Percentiles rank a stretch among this genome's conserved stretches.
Evolutionary conservation across 2,888 invertebrate species (phyloP).

Genomic region (Micropterix aruncella): DNA sequence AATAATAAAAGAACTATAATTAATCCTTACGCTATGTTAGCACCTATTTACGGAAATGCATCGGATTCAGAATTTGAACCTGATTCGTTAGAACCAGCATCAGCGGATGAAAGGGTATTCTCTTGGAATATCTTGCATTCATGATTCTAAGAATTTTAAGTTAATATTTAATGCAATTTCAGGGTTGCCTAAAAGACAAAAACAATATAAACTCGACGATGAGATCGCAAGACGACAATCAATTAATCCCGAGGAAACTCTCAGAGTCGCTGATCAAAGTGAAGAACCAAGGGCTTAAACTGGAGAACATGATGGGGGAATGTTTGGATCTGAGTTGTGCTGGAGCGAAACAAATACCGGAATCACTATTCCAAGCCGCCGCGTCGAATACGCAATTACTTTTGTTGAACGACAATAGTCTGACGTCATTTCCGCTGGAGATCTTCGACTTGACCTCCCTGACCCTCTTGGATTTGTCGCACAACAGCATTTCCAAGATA

Average conservation of each 20-base stretch:
- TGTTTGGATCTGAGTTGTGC: constrained; percentile 6
- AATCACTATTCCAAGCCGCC: constrained; percentile 2
- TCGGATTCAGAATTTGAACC: neutral
- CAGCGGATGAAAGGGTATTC: neutral
- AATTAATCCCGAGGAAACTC: neutral
- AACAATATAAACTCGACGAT: neutral
- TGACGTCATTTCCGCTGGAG: constrained; percentile 43
- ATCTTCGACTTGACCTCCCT: constrained; percentile 44
- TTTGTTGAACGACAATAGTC: constrained; percentile 37
- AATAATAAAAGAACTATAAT: neutral
- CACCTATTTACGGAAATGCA: neutral
- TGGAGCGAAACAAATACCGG: constrained; percentile 6
- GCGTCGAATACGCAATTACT: constrained; percentile 19
- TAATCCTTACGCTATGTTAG: neutral
- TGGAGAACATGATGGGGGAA: neutral
- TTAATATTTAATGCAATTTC: neutral
- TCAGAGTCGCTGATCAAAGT: neutral
- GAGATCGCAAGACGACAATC: neutral
- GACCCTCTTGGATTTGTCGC: constrained; percentile 50
- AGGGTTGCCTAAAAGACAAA: neutral
- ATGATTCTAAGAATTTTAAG: too few relatives aligned
- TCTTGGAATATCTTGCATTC: neutral
- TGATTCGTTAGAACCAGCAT: neutral
- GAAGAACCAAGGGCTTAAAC: neutral
- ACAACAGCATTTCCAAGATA: constrained; percentile 48